A percentile compares a stretch with the other conserved stretches of the same genome.
phyloP scores from a whole-genome alignment of 2,797 vertebrate species.

The Diceros bicornis region DNA sequence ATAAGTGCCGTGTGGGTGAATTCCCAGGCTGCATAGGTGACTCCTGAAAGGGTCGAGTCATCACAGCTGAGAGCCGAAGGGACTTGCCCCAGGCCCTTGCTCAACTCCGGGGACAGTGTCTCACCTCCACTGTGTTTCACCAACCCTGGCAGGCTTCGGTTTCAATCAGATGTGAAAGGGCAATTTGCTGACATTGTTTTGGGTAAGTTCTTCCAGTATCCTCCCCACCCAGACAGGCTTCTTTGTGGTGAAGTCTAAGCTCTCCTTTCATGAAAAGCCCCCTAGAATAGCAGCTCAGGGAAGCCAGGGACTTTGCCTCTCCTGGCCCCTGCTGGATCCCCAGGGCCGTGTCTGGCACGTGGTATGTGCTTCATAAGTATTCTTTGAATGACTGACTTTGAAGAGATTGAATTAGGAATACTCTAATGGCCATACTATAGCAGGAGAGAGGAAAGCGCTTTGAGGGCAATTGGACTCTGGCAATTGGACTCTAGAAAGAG shows the following conservation, averaged over 20 bases:
- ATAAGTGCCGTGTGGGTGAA: background rate
- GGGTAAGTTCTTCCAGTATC: background rate
- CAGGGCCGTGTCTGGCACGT: background rate
- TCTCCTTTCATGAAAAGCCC: background rate
- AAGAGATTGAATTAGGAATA: background rate
- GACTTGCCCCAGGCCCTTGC: rapidly evolving
- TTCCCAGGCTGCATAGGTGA: background rate
- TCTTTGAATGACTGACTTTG: background rate
- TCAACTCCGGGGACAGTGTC: rapidly evolving
- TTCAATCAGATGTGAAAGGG: background rate
- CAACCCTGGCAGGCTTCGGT: background rate
- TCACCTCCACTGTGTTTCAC: background rate
- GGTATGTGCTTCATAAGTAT: background rate
- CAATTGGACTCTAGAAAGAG: background rate
- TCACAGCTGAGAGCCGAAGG: background rate
- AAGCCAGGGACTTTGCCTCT: background rate
- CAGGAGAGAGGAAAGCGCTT: background rate
- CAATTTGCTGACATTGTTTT: background rate
- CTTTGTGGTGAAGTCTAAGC: background rate
- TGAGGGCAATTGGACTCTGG: background rate
- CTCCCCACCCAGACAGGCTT: too few relatives aligned
- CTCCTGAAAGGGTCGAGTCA: background rate
- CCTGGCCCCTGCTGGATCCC: background rate
- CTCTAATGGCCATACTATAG: background rate
- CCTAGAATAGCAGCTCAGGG: background rate